Base-by-base conservation (phyloP, 2,113 vertebrate genomes). In the Pygoscelis antarcticus region DNA sequence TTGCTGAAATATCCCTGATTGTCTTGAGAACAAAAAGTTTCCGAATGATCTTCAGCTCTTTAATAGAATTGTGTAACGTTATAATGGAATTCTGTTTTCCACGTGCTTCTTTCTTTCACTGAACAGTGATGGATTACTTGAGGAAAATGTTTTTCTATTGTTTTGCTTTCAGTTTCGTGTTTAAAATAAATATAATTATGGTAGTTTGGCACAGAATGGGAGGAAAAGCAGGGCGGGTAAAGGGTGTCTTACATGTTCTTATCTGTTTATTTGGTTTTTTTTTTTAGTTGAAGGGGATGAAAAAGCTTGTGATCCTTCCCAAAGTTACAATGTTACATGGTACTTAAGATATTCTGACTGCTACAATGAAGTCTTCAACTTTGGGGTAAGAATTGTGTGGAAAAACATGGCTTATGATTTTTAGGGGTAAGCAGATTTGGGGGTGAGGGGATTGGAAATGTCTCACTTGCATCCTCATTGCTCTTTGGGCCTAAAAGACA, bases 361-460 rank as follows among this genome's bases (percentile, higher is more conserved):
- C 97, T 98, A 98, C 96, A 98, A 99, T 97, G 98, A 99, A 92
- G 98, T 99, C 84, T 98, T 98, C 89, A 98, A 96, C 71, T 98
- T 98, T 83, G 98, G 97, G 98, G 98, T 99, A 98, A 98, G 97
- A 92, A 95, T 89, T 61, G 21, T 21, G 0, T 34, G 26, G n/a
- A 18, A 66, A 66, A 62, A 34, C 9, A 8, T 8, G 38, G 38
- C 9, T 47, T 84, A 38, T 44, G 23, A 7, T 78, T 72, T 92
- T 79, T 64, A 62, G 18, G n/a, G 4, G 2, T 38, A 70, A 79
- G 29, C 40, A 54, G 44, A 21, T 65, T 5, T 52, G 29, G 17
- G 17, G 3, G 27, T 46, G 36, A 76, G 18, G 32, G 14, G 13
- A 11, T 44, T 81, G 55, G 46, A 58, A 44, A 9, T 54, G 17